These are phyloP conservation scores for Oreonectes daqikongensis DNA, from an alignment of 2,797 vertebrate genomes.

Conservation along the genomic window DNA sequence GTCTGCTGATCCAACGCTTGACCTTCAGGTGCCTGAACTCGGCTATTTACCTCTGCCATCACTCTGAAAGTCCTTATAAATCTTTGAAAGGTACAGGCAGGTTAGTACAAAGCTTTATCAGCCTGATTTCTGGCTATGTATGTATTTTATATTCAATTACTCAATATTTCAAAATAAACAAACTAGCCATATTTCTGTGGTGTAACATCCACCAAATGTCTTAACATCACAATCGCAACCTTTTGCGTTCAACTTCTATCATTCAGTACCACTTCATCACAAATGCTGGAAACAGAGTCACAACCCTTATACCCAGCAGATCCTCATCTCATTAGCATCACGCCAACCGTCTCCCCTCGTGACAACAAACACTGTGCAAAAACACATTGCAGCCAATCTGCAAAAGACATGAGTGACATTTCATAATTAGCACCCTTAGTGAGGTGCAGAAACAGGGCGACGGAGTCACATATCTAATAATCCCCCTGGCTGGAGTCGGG, in stretches of 20 bases:
- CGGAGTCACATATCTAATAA: slow-evolving; percentile 51
- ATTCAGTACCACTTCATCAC: not conserved
- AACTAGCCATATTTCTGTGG: not conserved
- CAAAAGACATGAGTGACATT: slow-evolving; percentile 45
- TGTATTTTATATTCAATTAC: too few relatives aligned
- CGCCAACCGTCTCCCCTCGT: not conserved
- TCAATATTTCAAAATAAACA: too few relatives aligned
- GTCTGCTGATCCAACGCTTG: slow-evolving; percentile 64
- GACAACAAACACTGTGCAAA: slow-evolving; percentile 23
- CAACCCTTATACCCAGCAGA: not conserved
- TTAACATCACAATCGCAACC: not conserved
- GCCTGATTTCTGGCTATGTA: not conserved
- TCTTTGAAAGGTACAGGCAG: slow-evolving; percentile 45
- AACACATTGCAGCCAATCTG: slow-evolving; percentile 22
- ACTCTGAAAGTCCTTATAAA: slow-evolving; percentile 54
- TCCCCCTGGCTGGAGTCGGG: slow-evolving; percentile 42
- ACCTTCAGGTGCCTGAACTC: slow-evolving; percentile 65
- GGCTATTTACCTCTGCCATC: slow-evolving; percentile 58
- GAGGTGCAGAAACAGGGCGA: slow-evolving; percentile 38
- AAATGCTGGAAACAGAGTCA: not conserved
- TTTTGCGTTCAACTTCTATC: not conserved
- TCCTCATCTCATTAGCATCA: slow-evolving; percentile 32
- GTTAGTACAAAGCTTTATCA: not conserved
- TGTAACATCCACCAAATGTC: not conserved
- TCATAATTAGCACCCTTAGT: slow-evolving; percentile 54